These are phyloP conservation scores for Hylaeus anthracinus DNA, from an alignment of 1,140 invertebrate species.

Conservation along the genomic window DNA sequence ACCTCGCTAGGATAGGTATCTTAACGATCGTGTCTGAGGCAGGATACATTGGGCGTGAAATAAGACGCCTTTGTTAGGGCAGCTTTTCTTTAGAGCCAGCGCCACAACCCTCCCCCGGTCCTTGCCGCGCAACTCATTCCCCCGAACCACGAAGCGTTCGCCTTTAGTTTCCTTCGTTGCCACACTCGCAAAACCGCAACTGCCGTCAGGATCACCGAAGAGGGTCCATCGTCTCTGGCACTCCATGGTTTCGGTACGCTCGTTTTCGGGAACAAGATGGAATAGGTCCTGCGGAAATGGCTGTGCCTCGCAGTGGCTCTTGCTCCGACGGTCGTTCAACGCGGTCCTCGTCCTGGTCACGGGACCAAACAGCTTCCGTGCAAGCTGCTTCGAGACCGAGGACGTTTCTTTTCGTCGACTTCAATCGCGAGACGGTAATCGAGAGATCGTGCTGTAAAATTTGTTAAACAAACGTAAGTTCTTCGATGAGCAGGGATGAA, in stretches of 20 bases:
- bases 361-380: background rate
- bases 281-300: background rate
- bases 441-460: too few species aligned
- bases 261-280: conserved; percentile 31
- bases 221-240: conserved; percentile 37
- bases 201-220: conserved; percentile 35
- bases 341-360: background rate
- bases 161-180: conserved; percentile 25
- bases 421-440: too few species aligned
- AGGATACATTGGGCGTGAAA: conserved; percentile 74
- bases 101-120: background rate
- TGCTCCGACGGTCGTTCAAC: background rate
- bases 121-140: background rate
- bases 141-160: background rate
- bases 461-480: too few species aligned
- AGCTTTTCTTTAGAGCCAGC: conserved; percentile 58
- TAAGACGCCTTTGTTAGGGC: conserved; percentile 71
- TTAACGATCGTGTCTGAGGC: conserved; percentile 75
- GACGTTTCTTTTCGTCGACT: too few species aligned
- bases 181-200: conserved; percentile 49
- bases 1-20: conserved; percentile 70
- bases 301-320: too few species aligned
- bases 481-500: too few species aligned
- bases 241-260: conserved; percentile 32
- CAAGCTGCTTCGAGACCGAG: too few species aligned